These are phyloP conservation scores for Amblyopsis rosae DNA, from an alignment of 2,113 vertebrate species.

Conservation along the genomic window DNA sequence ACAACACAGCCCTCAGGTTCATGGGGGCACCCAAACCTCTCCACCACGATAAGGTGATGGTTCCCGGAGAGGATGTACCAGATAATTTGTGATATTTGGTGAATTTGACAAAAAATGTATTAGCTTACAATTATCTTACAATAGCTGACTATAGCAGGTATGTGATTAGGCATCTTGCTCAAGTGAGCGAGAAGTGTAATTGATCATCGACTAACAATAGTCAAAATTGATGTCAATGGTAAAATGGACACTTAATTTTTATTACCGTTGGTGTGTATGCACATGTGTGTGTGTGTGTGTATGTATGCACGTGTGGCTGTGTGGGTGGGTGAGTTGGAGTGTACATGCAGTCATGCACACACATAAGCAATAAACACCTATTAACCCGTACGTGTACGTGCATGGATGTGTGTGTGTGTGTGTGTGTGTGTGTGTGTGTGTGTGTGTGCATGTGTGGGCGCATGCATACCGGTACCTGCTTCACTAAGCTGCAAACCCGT, in stretches of 20 bases:
- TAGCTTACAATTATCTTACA: no score
- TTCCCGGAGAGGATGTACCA: no score
- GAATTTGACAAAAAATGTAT: no score
- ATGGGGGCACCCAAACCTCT: no score
- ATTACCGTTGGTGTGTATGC: not conserved
- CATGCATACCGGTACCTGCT: constrained; percentile 14
- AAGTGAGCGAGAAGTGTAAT: not conserved
- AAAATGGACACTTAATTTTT: not conserved
- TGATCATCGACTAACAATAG: not conserved
- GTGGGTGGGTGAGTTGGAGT: not conserved
- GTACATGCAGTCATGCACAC: no score
- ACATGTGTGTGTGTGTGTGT: constrained; percentile 2
- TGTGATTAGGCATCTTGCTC: no score
- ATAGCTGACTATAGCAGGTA: no score
- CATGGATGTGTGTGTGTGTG: constrained; percentile 6
- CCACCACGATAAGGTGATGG: no score
- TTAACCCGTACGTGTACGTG: no score
- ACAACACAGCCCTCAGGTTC: no score
- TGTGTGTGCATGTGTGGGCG: not conserved
- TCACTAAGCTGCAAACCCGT: not conserved
- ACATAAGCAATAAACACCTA: no score
- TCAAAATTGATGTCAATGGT: not conserved
- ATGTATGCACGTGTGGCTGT: not conserved
- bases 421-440: not conserved
- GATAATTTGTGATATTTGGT: no score